Evolutionary conservation across 1,140 invertebrate genomes (phyloP), one percentile per base, ranked within the genome.

Genomic region (Drosophila ambigua): DNA sequence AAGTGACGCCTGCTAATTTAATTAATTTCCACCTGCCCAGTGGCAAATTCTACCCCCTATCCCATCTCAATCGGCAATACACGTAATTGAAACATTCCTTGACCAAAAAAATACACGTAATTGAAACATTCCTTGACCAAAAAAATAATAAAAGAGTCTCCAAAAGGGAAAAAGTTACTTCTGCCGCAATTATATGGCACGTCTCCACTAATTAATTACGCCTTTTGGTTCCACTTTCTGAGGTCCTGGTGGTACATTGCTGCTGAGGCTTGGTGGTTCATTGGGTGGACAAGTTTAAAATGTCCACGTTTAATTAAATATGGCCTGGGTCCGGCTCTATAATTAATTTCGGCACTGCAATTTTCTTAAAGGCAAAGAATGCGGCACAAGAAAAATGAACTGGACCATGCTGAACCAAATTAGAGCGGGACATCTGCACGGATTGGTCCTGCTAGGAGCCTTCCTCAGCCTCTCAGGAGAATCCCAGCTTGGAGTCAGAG

Each of bases 221-320:
- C 83, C 82, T 87, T 85, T 87, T 88, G 74, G 78, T 41, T 79
- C 63, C 63, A 72, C 69, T 65, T 66, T 68, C 61, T 69, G 41
- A 51, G 64, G 11, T 13, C 35, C 35, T 39, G 35, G 51, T 26
- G 66, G 50, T 49, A 16, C 44, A 6, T 20, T n/a, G 28, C 44
- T 15, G 9, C 35, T 39, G 11, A 39, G 11, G 11, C 44, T 5
- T 46, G n/a, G 39, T 50, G 23, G 45, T 15, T 58, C 50, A 7
- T 20, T 55, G 49, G 48, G 16, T 44, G 44, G 55, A 35, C 51
- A 62, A 83, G 80, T 82, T 85, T 73, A 82, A 85, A 85, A 85
- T 87, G 81, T 88, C 78, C 81, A 75, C 81, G 78, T 87, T 85
- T 85, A 85, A 85, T 85, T 85, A 85, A 85, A 85, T 85, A 85